Evolutionary conservation across 2,888 invertebrate species (phyloP).

Genomic region (Caenorhabditis wallacei): DNA sequence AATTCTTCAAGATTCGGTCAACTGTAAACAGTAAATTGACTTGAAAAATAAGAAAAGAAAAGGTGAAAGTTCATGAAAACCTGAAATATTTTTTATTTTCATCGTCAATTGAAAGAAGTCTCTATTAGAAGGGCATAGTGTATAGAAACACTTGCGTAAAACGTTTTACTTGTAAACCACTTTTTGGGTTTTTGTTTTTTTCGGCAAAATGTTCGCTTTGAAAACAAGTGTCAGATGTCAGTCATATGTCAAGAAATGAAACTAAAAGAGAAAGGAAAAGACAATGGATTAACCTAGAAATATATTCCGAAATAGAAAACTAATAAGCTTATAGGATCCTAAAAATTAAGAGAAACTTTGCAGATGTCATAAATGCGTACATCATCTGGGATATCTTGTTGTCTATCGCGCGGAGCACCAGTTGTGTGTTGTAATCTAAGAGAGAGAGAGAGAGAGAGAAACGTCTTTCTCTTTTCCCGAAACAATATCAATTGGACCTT

Average conservation of each 20-base stretch:
- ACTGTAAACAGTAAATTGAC: slow-evolving; percentile 34
- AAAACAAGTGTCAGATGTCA: slow-evolving; percentile 29
- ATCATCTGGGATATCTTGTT: slow-evolving; percentile 43
- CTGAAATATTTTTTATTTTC: not conserved
- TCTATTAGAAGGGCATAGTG: not conserved
- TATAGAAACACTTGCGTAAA: no score
- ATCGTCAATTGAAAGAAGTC: not conserved
- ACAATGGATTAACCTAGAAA: slow-evolving; percentile 12
- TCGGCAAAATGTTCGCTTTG: slow-evolving; percentile 7
- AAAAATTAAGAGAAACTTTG: slow-evolving; percentile 7
- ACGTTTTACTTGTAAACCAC: not conserved
- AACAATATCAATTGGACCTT: slow-evolving; percentile 61
- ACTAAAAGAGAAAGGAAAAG: not conserved
- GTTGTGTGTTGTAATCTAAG: slow-evolving; percentile 53
- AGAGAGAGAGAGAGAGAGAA: slow-evolving; percentile 17
- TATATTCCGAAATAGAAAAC: not conserved
- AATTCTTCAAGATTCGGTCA: slow-evolving; percentile 27
- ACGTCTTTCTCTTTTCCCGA: not conserved
- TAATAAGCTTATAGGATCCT: slow-evolving; percentile 11
- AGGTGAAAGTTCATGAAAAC: not conserved
- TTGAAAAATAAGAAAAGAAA: slow-evolving; percentile 9
- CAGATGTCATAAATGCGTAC: slow-evolving; percentile 41
- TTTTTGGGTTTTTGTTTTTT: not conserved
- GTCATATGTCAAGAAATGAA: slow-evolving; percentile 19
- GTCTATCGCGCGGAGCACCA: slow-evolving; percentile 31